Evolutionary conservation across 2,797 vertebrate genomes (phyloP), one percentile per base, ranked within the genome.

Genomic region (Staurois parvus): DNA sequence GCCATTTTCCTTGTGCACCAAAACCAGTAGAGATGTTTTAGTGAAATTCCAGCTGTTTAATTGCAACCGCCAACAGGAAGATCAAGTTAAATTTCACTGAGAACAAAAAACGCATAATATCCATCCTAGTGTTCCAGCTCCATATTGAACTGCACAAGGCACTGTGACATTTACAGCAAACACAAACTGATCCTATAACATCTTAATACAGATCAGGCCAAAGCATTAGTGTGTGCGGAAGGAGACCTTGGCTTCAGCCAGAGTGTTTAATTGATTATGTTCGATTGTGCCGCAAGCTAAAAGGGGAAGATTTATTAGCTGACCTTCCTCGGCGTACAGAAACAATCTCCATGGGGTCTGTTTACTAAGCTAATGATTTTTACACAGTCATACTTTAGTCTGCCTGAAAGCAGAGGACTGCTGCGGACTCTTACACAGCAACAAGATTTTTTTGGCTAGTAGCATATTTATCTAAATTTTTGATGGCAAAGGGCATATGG

Each of bases 301-400:
- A 67, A 26, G 42, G 67, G 45, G 45, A 80, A 30, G 26, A 52
- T 80, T 80, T 68, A 80, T 80, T 80, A 80, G 67, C 67, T 80
- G 78, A 80, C 78, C 67, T 80, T 80, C 78, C 78, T 28, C 15
- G 4, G 76, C 24, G 17, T 26, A 42, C 29, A 56, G 66, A 80
- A 80, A 80, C 42, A 68, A 70, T 30, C 78, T 69, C 78, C 45
- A 69, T 45, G 29, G 67, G 66, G 30, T 80, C 42, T 69, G 78
- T 80, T 70, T 70, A 56, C 45, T 70, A 56, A 80, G 67, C 67
- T 52, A 56, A 72, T 72, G 78, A 72, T 80, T 80, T 80, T 32
- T 24, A 78, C 24, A 78, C 59, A 79, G 40, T 52, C 66, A 26
- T 26, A 28, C 28, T 56, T 52, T 79, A 8, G 76, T 19, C 17